These are phyloP conservation scores for Vanacampus margaritifer DNA, from an alignment of 2,113 vertebrate species.

Conservation along the genomic window DNA sequence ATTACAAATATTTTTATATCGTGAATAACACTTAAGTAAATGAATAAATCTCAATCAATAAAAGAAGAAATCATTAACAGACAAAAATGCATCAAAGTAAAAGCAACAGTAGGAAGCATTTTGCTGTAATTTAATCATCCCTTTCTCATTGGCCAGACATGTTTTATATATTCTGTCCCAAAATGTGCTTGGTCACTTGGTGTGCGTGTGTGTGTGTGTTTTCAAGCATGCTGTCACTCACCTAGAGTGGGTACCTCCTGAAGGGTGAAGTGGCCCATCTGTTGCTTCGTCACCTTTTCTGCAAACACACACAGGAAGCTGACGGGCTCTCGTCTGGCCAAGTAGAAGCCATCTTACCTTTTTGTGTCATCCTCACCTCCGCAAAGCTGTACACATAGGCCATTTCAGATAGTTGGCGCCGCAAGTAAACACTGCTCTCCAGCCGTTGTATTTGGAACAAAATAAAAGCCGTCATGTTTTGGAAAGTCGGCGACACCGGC, in stretches of 20 bases:
- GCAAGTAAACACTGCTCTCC: neutral
- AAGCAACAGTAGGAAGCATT: too few relatives aligned
- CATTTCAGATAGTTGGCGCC: neutral
- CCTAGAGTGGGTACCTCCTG: slow-evolving; percentile 4
- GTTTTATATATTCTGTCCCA: too few relatives aligned
- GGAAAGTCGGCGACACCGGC: neutral
- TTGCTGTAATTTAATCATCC: too few relatives aligned
- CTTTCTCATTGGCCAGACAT: too few relatives aligned
- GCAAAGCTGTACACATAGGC: neutral
- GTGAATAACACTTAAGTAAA: too few relatives aligned
- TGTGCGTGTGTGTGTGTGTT: neutral
- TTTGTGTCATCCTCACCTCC: neutral
- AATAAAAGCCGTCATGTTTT: neutral
- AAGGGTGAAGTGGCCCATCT: slow-evolving; percentile 6
- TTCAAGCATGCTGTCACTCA: neutral
- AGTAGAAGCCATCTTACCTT: neutral
- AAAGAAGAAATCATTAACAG: too few relatives aligned
- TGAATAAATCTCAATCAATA: too few relatives aligned
- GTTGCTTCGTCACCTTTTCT: slow-evolving; percentile 1
- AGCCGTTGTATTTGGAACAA: neutral
- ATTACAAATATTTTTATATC: too few relatives aligned
- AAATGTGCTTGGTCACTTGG: neutral
- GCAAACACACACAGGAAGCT: neutral
- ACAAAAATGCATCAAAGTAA: too few relatives aligned
- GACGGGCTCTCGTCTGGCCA: neutral